phyloP scores from a whole-genome alignment of 2,113 vertebrate species.

The Corythoichthys intestinalis region DNA sequence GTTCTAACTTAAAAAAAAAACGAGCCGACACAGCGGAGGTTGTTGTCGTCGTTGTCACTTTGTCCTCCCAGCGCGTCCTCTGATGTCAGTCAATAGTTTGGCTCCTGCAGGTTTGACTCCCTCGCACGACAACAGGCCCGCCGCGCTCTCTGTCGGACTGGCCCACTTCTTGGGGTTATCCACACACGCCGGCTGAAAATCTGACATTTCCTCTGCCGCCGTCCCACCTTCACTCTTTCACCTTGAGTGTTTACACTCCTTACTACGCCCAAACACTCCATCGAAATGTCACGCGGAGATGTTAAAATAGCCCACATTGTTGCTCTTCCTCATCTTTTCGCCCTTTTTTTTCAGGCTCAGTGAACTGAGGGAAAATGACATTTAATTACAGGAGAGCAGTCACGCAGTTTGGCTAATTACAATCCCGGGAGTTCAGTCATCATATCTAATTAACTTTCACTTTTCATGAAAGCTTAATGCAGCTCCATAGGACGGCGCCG shows the following conservation, averaged over 20 bases:
- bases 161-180: conserved; percentile 36
- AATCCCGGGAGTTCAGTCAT: conserved; percentile 87
- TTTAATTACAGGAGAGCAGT: conserved; percentile 90
- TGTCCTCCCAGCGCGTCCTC: conserved; percentile 57
- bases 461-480: conserved; percentile 88
- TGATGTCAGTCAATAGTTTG: conserved; percentile 54
- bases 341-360: conserved; percentile 59
- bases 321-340: conserved; percentile 11
- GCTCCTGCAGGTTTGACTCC: conserved; percentile 49
- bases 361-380: conserved; percentile 85
- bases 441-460: conserved; percentile 91
- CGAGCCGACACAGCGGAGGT: background rate
- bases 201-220: conserved; percentile 46
- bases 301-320: conserved; percentile 52
- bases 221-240: conserved; percentile 40
- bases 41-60: conserved; percentile 8
- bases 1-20: background rate
- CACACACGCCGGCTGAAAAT: conserved; percentile 34
- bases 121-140: conserved; percentile 43
- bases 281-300: conserved; percentile 23
- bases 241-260: conserved; percentile 38
- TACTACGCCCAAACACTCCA: conserved; percentile 4
- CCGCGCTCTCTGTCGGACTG: conserved; percentile 37
- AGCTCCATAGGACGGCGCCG: conserved; percentile 55
- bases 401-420: conserved; percentile 85